Base-by-base conservation (phyloP, 2,113 vertebrate genomes). In the Nanorana parkeri region DNA sequence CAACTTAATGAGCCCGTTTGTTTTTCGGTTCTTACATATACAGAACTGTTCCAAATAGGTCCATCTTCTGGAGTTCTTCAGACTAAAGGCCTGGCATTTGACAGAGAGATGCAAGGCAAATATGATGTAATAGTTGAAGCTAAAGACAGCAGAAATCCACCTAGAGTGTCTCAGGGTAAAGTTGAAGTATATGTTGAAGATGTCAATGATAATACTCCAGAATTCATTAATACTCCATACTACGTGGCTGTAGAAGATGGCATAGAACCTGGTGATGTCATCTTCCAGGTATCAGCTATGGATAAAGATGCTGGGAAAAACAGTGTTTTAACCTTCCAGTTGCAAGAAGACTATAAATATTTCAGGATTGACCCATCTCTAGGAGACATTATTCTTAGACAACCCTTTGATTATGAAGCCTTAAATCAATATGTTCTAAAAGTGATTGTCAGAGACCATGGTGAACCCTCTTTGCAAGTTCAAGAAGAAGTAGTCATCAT, bases 331-430 rank as follows among this genome's bases (percentile, higher is more conserved):
- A 90, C 92, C 63, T 99, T 95, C 71, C 92, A 92, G 1, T 92
- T 99, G 65, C 92, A 92, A 74, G 95, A 98, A 51, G 93, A 98
- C 83, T 95, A 94, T n/a, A 87, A 88, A 24, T 95, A 98, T 73
- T 99, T 99, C 83, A 77, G 93, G 88, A 97, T 99, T 32, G 97
- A 99, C 82, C 95, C 95, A 6, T 92, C 95, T 23, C 87, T 96
- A 8, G 98, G 98, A 0, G 97, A 99, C 52, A 93, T 99, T 80
- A 96, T 96, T 4, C 93, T 99, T 29, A 94, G 91, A 85, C 93
- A 95, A 81, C 95, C 96, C 29, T 91, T 99, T 83, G 97, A 98
- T 89, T 96, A 95, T 86, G 95, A 97, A 67, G 92, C 95, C 64
- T 87, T 96, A 68, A 98, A 95, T 91, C 97, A 96, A 83, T 99